phyloP scores from a whole-genome alignment of 2,888 invertebrate species.

The Priapulus caudatus region DNA sequence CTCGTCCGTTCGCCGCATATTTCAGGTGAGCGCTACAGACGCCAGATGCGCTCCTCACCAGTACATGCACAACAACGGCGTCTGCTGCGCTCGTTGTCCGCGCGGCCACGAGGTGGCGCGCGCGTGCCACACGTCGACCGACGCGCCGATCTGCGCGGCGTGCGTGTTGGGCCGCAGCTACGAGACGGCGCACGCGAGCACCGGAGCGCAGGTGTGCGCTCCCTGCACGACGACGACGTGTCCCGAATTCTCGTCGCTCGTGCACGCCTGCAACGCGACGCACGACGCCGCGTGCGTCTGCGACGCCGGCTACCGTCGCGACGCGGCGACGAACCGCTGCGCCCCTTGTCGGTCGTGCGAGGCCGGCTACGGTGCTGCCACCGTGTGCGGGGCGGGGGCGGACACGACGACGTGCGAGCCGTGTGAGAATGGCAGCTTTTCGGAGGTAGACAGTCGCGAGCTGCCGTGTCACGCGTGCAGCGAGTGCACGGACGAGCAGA shows the following conservation, averaged over 20 bases:
- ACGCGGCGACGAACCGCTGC: conserved; percentile 21
- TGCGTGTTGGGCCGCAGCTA: too few species aligned
- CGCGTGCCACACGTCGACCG: too few species aligned
- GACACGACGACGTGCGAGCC: conserved; percentile 24
- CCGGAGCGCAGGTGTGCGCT: conserved; percentile 23
- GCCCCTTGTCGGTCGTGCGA: conserved; percentile 26
- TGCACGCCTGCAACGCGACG: conserved; percentile 25
- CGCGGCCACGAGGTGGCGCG: too few species aligned
- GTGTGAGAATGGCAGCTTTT: conserved; percentile 27
- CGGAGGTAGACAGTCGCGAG: conserved; percentile 23
- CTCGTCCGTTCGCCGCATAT: too few species aligned
- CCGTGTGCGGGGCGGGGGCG: conserved; percentile 20
- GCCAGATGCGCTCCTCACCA: too few species aligned
- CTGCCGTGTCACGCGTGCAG: conserved; percentile 24
- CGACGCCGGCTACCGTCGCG: conserved; percentile 24
- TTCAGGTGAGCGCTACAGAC: too few species aligned
- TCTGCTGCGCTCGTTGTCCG: too few species aligned
- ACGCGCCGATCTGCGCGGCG: too few species aligned
- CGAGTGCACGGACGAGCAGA: conserved; percentile 22
- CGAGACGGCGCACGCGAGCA: too few species aligned
- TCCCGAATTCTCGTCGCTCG: conserved; percentile 21
- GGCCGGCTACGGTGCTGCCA: conserved; percentile 22
- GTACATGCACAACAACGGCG: too few species aligned
- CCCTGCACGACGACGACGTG: conserved; percentile 26
- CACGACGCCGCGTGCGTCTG: conserved; percentile 29